A percentile compares a stretch with the other conserved stretches of the same genome.
Evolutionary conservation across 2,888 invertebrate species (phyloP).

Genomic region (Xestia sexstrigata): DNA sequence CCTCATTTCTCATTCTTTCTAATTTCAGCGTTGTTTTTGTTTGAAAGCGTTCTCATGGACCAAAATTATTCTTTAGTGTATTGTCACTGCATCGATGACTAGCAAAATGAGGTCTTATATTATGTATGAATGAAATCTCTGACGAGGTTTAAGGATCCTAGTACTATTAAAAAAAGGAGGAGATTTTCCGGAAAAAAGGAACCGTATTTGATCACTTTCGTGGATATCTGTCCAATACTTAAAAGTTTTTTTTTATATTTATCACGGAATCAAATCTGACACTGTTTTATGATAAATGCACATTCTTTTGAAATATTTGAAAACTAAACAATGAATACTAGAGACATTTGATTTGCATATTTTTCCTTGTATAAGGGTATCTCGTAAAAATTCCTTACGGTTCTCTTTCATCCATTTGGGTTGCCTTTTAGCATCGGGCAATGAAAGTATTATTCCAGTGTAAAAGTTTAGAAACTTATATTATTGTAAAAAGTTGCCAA

Average conservation of each 20-base stretch:
- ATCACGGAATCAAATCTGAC: background rate
- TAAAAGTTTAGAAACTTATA: slow-evolving; percentile 17
- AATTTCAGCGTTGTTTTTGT: background rate
- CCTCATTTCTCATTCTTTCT: slow-evolving; percentile 9
- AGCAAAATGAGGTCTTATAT: background rate
- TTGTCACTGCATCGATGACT: background rate
- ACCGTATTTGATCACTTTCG: background rate
- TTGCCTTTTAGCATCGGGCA: slow-evolving; percentile 22
- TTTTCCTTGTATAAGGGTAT: slow-evolving; percentile 39
- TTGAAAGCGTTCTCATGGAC: background rate
- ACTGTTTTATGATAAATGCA: slow-evolving; percentile 4
- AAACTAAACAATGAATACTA: slow-evolving; percentile 31
- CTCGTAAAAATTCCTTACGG: slow-evolving; percentile 62
- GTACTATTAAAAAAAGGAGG: background rate
- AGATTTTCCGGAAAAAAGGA: background rate
- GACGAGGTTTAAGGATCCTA: background rate
- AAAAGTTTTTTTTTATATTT: background rate
- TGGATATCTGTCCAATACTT: background rate
- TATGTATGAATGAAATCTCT: background rate
- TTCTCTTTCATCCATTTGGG: slow-evolving; percentile 28
- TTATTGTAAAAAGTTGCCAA: background rate
- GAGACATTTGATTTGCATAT: slow-evolving; percentile 57
- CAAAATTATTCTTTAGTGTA: background rate
- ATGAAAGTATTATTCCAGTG: slow-evolving; percentile 23
- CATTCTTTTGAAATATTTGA: slow-evolving; percentile 31